Evolutionary conservation across 2,888 invertebrate species (phyloP).

Genomic region (Ashinkailepas kermadecensis): DNA sequence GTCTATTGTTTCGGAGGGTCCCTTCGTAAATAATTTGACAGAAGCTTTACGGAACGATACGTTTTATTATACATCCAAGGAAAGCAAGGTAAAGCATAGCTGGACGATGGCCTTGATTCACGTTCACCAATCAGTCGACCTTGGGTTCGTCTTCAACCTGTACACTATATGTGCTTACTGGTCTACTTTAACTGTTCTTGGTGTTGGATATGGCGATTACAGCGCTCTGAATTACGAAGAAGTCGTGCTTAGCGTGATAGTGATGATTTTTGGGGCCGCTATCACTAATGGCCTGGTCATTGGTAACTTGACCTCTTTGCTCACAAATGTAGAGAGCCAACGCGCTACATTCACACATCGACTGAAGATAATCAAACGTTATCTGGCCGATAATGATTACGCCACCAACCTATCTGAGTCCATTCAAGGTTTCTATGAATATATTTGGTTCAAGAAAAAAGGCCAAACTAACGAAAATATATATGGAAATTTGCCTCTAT

Average conservation of each 20-base stretch:
- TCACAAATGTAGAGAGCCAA: neutral
- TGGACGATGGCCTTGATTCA: neutral
- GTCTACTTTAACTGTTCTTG: neutral
- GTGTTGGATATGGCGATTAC: neutral
- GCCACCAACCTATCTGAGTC: neutral
- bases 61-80: neutral
- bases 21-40: neutral
- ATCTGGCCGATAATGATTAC: neutral
- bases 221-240: neutral
- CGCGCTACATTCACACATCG: neutral
- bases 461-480: neutral
- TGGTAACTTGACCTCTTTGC: neutral
- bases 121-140: neutral
- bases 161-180: neutral
- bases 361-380: neutral
- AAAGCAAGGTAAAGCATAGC: neutral
- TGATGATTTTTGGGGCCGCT: neutral
- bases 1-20: neutral
- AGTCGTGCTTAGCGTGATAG: neutral
- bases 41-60: neutral
- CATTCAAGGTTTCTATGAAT: neutral
- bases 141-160: neutral
- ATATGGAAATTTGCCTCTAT: neutral
- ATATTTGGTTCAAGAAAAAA: constrained; percentile 15
- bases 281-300: neutral